phyloP scores from a whole-genome alignment of 2,797 vertebrate genomes.

The Anniella stebbinsi region DNA sequence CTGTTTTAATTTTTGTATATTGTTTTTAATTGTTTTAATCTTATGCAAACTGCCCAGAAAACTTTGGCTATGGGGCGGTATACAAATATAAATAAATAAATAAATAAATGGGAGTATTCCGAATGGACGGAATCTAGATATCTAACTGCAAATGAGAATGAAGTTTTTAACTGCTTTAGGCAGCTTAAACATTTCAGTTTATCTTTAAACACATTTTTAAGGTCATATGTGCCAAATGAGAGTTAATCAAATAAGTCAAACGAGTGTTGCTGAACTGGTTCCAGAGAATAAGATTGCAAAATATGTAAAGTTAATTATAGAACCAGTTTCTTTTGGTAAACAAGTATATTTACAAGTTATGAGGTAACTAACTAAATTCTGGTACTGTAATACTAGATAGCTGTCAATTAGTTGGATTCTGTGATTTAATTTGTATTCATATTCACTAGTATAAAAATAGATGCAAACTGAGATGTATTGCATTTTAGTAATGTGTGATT shows the following conservation, averaged over 20 bases:
- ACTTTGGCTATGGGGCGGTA: too few relatives aligned
- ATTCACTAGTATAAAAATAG: neutral
- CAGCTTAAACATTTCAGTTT: neutral
- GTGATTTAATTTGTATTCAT: neutral
- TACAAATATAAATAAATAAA: too few relatives aligned
- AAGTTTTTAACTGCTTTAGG: neutral
- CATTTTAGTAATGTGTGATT: neutral
- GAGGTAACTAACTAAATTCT: neutral
- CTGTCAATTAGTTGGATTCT: neutral
- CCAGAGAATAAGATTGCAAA: neutral
- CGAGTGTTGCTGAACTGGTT: neutral
- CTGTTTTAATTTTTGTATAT: too few relatives aligned
- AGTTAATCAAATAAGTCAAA: neutral
- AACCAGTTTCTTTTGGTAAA: neutral
- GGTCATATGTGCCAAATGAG: neutral
- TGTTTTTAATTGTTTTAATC: too few relatives aligned
- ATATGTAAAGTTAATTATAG: neutral
- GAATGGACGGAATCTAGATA: neutral
- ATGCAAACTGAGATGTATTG: neutral
- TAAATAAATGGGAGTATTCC: fast-evolving
- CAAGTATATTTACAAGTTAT: neutral
- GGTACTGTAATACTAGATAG: neutral
- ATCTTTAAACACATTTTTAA: neutral
- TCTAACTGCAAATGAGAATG: neutral
- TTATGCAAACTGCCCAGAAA: too few relatives aligned